These are phyloP conservation scores for Hylyphantes graminicola DNA, from an alignment of 1,140 invertebrate species.

Conservation along the genomic window DNA sequence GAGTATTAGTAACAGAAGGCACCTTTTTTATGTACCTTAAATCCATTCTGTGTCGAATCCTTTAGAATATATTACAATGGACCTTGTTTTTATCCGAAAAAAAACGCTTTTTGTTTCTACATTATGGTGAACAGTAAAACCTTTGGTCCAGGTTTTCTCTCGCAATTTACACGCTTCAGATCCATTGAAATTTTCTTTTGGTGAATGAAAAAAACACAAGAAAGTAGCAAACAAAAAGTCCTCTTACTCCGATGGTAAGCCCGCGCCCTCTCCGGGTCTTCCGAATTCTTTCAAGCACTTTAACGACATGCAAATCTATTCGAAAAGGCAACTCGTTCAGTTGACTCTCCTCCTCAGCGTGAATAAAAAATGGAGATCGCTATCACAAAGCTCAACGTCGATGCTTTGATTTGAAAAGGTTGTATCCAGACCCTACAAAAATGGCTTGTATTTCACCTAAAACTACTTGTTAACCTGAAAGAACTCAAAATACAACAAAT, in stretches of 20 bases:
- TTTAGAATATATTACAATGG: conserved; percentile 22
- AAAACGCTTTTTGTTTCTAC: conserved; percentile 13
- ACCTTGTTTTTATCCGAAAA: conserved; percentile 30
- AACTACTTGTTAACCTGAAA: too few species aligned
- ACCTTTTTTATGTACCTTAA: conserved; percentile 22
- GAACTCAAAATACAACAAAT: too few species aligned
- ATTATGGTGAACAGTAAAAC: conserved; percentile 24
- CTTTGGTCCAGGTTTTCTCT: conserved; percentile 13
- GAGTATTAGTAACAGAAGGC: background rate
- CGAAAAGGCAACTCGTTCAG: conserved; percentile 27
- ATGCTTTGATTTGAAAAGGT: background rate
- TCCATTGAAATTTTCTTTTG: conserved; percentile 33
- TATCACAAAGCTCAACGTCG: conserved; percentile 28
- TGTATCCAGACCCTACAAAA: too few species aligned
- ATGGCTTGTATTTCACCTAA: too few species aligned
- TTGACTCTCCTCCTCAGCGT: background rate
- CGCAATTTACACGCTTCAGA: conserved; percentile 38
- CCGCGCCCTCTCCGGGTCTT: background rate
- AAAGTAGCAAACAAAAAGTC: conserved; percentile 18
- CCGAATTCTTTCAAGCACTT: conserved; percentile 21
- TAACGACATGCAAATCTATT: conserved; percentile 48
- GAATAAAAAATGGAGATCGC: conserved; percentile 31
- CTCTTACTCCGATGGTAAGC: background rate
- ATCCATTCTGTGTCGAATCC: background rate
- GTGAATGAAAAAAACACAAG: background rate